Evolutionary conservation across 2,888 invertebrate genomes (phyloP).

Genomic region (Nymphalis c-album): DNA sequence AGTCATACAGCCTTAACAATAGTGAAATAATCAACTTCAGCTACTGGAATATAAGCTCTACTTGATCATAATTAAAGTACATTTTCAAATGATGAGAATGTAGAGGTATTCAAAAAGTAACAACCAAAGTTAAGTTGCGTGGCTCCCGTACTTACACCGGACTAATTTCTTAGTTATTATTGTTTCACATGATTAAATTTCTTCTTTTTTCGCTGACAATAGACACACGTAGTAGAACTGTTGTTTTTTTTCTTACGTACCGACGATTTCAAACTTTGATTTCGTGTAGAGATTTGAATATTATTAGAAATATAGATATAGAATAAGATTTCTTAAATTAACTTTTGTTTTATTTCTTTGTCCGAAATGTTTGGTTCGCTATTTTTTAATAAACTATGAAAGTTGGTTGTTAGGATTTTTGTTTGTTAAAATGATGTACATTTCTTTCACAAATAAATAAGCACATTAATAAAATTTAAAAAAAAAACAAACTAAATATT

Average conservation of each 20-base stretch:
- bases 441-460: too few relatives aligned
- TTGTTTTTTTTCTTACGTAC: slow-evolving; percentile 42
- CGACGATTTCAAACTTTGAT: slow-evolving; percentile 12
- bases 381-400: too few relatives aligned
- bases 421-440: too few relatives aligned
- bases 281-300: slow-evolving; percentile 3
- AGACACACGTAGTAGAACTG: slow-evolving; percentile 63
- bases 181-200: slow-evolving; percentile 82
- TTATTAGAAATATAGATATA: not conserved
- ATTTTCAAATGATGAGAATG: slow-evolving; percentile 41
- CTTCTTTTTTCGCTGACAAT: slow-evolving; percentile 73
- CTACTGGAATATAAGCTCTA: slow-evolving; percentile 49
- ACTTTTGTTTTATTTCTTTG: not conserved
- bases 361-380: too few relatives aligned
- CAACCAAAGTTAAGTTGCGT: slow-evolving; percentile 74
- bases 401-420: too few relatives aligned
- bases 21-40: slow-evolving; percentile 64
- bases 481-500: too few relatives aligned
- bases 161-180: slow-evolving; percentile 80
- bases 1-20: slow-evolving; percentile 78
- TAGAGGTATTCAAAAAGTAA: slow-evolving; percentile 68
- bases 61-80: slow-evolving; percentile 40
- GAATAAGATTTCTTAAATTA: not conserved
- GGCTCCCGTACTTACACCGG: slow-evolving; percentile 79
- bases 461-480: too few relatives aligned